Base-by-base conservation (phyloP, 2,113 vertebrate species). In the Datnioides undecimradiatus region DNA sequence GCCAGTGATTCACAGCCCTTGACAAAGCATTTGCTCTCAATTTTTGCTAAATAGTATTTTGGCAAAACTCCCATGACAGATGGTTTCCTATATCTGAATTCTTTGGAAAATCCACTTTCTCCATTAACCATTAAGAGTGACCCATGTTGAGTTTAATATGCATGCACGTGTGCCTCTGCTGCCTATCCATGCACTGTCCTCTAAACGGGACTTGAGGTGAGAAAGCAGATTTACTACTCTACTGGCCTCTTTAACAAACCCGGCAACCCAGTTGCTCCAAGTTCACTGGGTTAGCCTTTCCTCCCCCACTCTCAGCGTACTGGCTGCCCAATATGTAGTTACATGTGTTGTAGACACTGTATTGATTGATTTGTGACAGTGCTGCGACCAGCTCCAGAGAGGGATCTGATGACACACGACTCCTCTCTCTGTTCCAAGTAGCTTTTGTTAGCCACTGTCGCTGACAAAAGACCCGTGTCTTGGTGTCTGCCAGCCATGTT, bases 291-390 rank as follows among this genome's bases (percentile, higher is more conserved):
- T 71, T 57, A 80, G 66, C 51, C 63, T 78, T 63, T 48, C 76
- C 79, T 49, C 78, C 68, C 88, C 70, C 83, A 64, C 82, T 9
- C 69, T 33, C 49, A 13, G 29, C 43, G 45, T 11, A 23, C 78
- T 36, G 63, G 67, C 17, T 36, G 68, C 54, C 41, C 82, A 74
- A 71, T 43, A 34, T 80, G 82, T 71, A 76, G 78, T 73, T 81
- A 89, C 83, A 90, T 84, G 85, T 89, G 87, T 81, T 76, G 79
- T 70, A 82, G 83, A 87, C 78, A 38, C 38, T 49, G 57, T 72
- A 89, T 85, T 69, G 90, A 94, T 83, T 88, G 87, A 91, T 90
- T 84, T 79, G 80, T 76, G 73, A 90, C 77, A 57, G 73, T 68
- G 89, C 83, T 21, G 82, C 31, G 27, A 80, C 58, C 69, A 29